Conservation (phyloP, 2,797 vertebrate genomes). For the Lepidocolaptes lacrymiger region DNA sequence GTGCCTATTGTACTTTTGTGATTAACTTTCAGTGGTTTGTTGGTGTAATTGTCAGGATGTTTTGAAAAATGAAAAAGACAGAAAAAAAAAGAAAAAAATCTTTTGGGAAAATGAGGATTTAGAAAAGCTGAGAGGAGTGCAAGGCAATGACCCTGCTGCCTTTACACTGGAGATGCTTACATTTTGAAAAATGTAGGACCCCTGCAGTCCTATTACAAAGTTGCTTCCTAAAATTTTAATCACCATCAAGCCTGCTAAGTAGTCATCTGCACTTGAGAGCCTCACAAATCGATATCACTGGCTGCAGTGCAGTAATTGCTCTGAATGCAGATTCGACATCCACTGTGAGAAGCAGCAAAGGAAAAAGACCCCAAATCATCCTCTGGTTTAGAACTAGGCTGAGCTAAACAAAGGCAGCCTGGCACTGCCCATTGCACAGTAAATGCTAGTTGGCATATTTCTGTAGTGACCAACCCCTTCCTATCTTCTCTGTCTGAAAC, state of each 20-base stretch:
- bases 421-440: neutral
- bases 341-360: conserved; percentile 9
- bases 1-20: neutral
- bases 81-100: neutral
- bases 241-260: conserved; percentile 18
- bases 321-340: conserved; percentile 23
- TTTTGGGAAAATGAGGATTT: neutral
- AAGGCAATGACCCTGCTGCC: neutral
- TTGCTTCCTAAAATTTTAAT: conserved; percentile 55
- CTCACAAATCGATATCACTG: conserved; percentile 18
- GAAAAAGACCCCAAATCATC: neutral
- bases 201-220: neutral
- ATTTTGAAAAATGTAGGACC: conserved; percentile 33
- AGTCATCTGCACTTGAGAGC: conserved; percentile 15
- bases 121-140: neutral
- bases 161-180: neutral
- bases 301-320: neutral
- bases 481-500: conserved; percentile 19
- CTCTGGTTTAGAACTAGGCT: conserved; percentile 6
- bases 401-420: conserved; percentile 31
- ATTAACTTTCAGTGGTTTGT: conserved; percentile 5
- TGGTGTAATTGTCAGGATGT: neutral
- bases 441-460: conserved; percentile 42
- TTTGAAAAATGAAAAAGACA: neutral
- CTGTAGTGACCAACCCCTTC: neutral